These are phyloP conservation scores for Quadroppia sp. DNA, from an alignment of 2,888 invertebrate genomes.

Conservation along the genomic window DNA sequence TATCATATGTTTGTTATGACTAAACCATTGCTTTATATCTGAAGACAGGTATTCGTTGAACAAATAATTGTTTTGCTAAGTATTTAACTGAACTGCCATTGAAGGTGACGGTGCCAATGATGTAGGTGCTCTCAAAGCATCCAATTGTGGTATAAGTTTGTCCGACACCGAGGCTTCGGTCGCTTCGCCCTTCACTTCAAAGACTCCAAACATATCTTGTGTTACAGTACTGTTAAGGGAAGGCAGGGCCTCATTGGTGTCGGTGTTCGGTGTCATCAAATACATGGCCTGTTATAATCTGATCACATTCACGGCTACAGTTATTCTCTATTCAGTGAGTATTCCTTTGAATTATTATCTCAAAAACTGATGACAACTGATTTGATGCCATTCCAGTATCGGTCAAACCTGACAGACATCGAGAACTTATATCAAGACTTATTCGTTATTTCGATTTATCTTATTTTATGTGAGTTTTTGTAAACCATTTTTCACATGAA, in stretches of 20 bases:
- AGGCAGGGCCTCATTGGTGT: constrained; percentile 73
- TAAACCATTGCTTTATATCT: too few relatives aligned
- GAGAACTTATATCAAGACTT: constrained; percentile 57
- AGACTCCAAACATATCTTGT: constrained; percentile 53
- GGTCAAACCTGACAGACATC: constrained; percentile 57
- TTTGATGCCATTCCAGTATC: constrained; percentile 53
- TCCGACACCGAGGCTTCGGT: constrained; percentile 61
- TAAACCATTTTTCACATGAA: background rate
- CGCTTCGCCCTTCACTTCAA: constrained; percentile 60
- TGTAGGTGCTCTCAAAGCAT: constrained; percentile 65
- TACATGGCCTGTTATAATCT: constrained; percentile 86
- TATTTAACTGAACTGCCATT: background rate
- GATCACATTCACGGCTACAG: constrained; percentile 67
- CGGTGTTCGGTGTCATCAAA: constrained; percentile 83
- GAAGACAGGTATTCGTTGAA: constrained; percentile 1
- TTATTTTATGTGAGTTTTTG: constrained; percentile 53
- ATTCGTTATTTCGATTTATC: constrained; percentile 54
- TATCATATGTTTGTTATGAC: background rate
- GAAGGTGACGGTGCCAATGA: constrained; percentile 96
- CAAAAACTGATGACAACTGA: background rate
- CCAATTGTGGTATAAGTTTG: constrained; percentile 54
- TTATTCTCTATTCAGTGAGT: constrained; percentile 58
- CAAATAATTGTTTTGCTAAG: background rate
- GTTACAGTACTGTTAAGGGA: constrained; percentile 52
- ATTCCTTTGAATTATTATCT: too few relatives aligned